Base-by-base conservation (phyloP, 2,797 vertebrate genomes). In the Silurus lanzhouensis region DNA sequence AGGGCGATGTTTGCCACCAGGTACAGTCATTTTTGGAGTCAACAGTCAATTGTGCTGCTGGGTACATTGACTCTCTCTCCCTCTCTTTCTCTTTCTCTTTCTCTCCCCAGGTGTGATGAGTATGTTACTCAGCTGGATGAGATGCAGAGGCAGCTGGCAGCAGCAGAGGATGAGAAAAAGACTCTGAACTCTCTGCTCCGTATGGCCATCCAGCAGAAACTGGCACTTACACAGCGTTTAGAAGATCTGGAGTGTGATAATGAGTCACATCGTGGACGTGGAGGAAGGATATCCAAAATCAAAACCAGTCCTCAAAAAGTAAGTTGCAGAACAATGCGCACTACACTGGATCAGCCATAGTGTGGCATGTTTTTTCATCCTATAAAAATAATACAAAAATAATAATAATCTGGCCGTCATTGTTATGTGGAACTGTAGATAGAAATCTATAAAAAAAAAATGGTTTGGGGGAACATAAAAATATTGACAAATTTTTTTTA, bases 121-220 rank as follows among this genome's bases (percentile, higher is more conserved):
- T 99, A 99, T 0, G 97, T 99, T 12, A 99, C 95, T 0, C 98
- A 99, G 93, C 91, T 99, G 94, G 98, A 99, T 86, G 98, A 99
- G 91, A 99, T 99, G 98, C 98, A 99, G 96, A 95, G 98, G 92
- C 98, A 99, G 93, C 94, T 99, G 90, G 97, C 98, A 0, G 98
- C 98, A 1, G 98, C 98, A 0, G 98, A 99, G 93, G 98, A 99
- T n/a, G 98, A 99, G 95, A 99, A 99, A 94, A 99, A 99, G 96
- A 99, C 98, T 5, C 89, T 99, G 84, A 99, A 99, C 94, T 99
- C 97, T 84, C 96, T 99, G 90, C 95, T 99, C 81, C 96, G 97
- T 81, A 99, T 99, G 98, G 98, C 98, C 64, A 99, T 99, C 92
- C 98, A 99, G 93, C 98, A 99, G 95, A 99, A 99, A 90, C 95